Base-by-base conservation (phyloP, 1,140 invertebrate species). In the Copidosoma floridanum region DNA sequence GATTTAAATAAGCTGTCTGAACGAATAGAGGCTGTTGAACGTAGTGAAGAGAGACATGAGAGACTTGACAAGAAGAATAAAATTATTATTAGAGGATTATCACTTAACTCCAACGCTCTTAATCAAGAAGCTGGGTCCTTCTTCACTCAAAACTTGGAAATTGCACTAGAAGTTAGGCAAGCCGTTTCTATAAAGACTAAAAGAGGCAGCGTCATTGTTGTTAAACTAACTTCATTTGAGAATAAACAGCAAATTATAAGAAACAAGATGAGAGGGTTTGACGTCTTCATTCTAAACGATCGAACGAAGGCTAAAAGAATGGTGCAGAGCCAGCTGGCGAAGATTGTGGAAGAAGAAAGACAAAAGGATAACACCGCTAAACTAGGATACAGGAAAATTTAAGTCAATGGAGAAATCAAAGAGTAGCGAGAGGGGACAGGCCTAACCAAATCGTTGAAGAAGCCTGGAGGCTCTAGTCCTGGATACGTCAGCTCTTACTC, bases 401-500 rank as follows among this genome's bases (percentile, higher is more conserved):
- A 7, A 35, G 12, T 35, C 6, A 12, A 35, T 12, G 32, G 32
- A 6, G 32, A 7, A 16, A 47, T 21, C 24, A 11, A 24, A 47
- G 14, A 14, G 44, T 3, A 14, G 21, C 14, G 0, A 41, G 40
- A n/a, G 10, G 21, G 40, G 21, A 2, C 5, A 21, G 21, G 11
- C 20, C n/a, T 47, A 47, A 47, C n/a, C 20, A 21, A 23, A n/a
- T n/a, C n/a, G n/a, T n/a, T n/a, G n/a, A n/a, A n/a, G n/a, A n/a
- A n/a, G 20, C 24, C 24, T 14, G 44, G 5, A 10, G 7, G 44
- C n/a, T 20, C 20, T 23, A 23, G 20, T 47, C 7, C 14, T 67
- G 63, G 47, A 51, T n/a, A 44, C 62, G 16, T 61, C 57, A n/a
- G n/a, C n/a, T 55, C 18, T 50, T 40, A 47, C 46, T 61, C 57